Evolutionary conservation across 1,140 invertebrate species (phyloP), one percentile per base, ranked within the genome.

Genomic region (Pachyrhynchus sulphureomaculatus): DNA sequence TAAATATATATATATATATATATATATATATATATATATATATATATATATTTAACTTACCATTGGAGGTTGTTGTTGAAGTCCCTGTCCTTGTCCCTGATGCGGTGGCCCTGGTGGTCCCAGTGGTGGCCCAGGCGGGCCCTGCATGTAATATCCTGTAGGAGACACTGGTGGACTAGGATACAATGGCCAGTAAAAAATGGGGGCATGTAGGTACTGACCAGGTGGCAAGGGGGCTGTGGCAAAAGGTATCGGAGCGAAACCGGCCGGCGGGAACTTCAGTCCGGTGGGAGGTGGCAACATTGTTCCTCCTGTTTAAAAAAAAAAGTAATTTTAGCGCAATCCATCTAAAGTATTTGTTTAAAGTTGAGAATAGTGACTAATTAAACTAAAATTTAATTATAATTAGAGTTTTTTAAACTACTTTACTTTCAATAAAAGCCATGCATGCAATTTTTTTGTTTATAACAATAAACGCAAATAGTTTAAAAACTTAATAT

Each of bases 101-200:
- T 49, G 56, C 54, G 42, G 41, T 8, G 49, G 57, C 26, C 65
- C 67, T 34, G 69, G 66, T 0, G 65, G 69, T 15, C 64, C 61
- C 29, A 72, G 26, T 21, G 70, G 70, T 57, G 68, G 69, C 32
- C 70, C 77, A 20, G 80, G 77, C 48, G 75, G 79, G 21, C 79
- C 78, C 70, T 84, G 80, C 69, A 83, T 82, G 74, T 88, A 92
- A 76, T 92, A 92, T 66, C 88, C 88, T 1, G 89, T 93, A 6
- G 92, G 92, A 29, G 92, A 94, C 1, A 95, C 91, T 0, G 93
- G 93, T 29, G 92, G 92, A 64, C 91, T 94, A 10, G 93, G 92
- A 79, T 95, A 95, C 23, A 62, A 20, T 0, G 89, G 88, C 92
- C 92, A 95, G 78, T 91, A 93, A 65, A 92, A 86, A 10, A 90